Conservation (phyloP, 2,888 invertebrate genomes). For the Callimorpha dominula region DNA sequence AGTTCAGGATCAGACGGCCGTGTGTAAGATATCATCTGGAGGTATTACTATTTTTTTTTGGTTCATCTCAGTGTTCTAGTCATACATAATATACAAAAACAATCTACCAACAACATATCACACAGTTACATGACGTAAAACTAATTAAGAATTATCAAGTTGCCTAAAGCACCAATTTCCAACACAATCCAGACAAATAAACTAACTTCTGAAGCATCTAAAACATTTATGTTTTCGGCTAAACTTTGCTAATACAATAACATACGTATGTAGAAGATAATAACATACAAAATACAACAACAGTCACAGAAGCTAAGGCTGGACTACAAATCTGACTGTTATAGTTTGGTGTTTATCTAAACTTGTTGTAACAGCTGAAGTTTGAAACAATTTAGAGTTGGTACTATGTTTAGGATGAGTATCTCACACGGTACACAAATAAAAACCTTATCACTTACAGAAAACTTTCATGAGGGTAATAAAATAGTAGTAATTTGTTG, state of each 20-base stretch:
- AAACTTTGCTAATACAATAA: slow-evolving; percentile 10
- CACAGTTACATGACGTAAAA: neutral
- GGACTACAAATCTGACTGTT: slow-evolving; percentile 10
- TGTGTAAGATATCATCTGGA: too few species aligned
- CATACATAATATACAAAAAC: neutral
- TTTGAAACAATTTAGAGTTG: slow-evolving; percentile 17
- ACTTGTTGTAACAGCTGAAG: slow-evolving; percentile 12
- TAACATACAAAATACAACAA: slow-evolving; percentile 8
- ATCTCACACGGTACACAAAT: too few species aligned
- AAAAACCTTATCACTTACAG: neutral
- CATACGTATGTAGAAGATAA: slow-evolving; percentile 9
- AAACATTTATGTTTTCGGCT: slow-evolving; percentile 1
- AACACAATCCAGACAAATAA: slow-evolving; percentile 8
- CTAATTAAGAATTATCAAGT: slow-evolving; percentile 3
- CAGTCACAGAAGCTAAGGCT: neutral
- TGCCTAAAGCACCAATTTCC: neutral
- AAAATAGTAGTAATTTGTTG: too few species aligned
- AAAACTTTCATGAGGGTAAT: too few species aligned
- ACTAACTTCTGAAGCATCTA: neutral
- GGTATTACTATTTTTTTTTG: too few species aligned
- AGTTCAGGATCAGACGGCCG: too few species aligned
- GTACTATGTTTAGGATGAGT: slow-evolving; percentile 5
- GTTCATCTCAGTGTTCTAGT: too few species aligned
- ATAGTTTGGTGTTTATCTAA: slow-evolving; percentile 13
- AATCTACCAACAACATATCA: neutral